A percentile compares a stretch with the other conserved stretches of the same genome.
These are phyloP conservation scores for Gisinianus flammeolus DNA, from an alignment of 2,888 invertebrate species.

Conservation along the genomic window DNA sequence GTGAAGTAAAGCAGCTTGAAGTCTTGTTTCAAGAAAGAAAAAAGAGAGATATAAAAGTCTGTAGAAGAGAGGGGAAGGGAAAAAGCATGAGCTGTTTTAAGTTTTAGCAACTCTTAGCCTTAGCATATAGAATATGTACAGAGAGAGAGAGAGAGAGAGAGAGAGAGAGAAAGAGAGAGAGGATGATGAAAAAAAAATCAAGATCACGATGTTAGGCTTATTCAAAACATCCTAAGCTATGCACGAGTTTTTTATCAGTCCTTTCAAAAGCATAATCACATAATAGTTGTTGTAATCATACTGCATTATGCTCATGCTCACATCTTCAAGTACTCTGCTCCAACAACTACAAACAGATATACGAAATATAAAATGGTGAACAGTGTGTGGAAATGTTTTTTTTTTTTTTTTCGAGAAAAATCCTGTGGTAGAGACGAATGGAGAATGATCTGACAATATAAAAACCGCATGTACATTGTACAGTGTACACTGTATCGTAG, in stretches of 20 bases:
- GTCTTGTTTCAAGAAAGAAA: not conserved
- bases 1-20: not conserved
- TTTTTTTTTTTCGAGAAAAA: too few species aligned
- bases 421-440: not conserved
- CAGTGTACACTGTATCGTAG: too few species aligned
- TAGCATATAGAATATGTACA: not conserved
- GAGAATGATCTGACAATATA: too few species aligned
- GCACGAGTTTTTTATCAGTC: constrained; percentile 1
- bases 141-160: too few species aligned
- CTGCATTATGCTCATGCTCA: constrained; percentile 7
- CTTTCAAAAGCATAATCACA: not conserved
- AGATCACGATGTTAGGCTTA: constrained; percentile 23
- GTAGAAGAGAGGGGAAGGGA: not conserved
- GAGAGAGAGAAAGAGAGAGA: constrained; percentile 3
- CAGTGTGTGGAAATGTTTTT: too few species aligned
- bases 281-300: constrained; percentile 16
- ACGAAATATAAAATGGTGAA: too few species aligned
- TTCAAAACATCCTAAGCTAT: constrained; percentile 7
- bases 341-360: not conserved
- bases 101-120: not conserved
- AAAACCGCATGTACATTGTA: too few species aligned
- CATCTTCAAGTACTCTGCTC: not conserved
- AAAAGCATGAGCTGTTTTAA: not conserved
- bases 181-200: constrained; percentile 6
- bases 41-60: not conserved